These are phyloP conservation scores for Hirtodrosophila confusa DNA, from an alignment of 2,888 invertebrate species.

Conservation along the genomic window DNA sequence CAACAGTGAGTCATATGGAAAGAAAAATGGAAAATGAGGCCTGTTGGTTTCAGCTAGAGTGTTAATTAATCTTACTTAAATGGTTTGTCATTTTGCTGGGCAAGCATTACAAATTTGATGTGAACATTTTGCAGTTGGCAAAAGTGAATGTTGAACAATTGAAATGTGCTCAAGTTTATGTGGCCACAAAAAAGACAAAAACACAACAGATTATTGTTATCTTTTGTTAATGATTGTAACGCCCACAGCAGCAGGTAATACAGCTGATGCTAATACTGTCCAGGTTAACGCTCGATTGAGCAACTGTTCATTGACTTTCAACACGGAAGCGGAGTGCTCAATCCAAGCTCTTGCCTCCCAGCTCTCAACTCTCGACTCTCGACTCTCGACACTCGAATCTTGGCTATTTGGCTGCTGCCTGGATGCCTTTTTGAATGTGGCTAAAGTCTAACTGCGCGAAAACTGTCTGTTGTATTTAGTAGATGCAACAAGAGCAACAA, in stretches of 20 bases:
- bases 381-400: slow-evolving; percentile 9
- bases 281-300: slow-evolving; percentile 76
- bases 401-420: slow-evolving; percentile 22
- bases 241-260: slow-evolving; percentile 47
- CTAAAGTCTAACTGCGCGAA: slow-evolving; percentile 7
- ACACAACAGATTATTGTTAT: slow-evolving; percentile 60
- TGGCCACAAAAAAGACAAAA: slow-evolving; percentile 13
- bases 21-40: slow-evolving; percentile 45
- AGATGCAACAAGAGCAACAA: slow-evolving; percentile 54
- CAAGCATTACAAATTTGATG: slow-evolving; percentile 63
- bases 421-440: slow-evolving; percentile 25
- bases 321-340: slow-evolving; percentile 63
- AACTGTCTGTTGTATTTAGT: slow-evolving; percentile 35
- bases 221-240: slow-evolving; percentile 73
- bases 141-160: slow-evolving; percentile 75
- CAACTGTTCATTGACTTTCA: slow-evolving; percentile 72
- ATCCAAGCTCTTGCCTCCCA: slow-evolving; percentile 25
- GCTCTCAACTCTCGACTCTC: not conserved
- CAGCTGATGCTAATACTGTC: slow-evolving; percentile 40
- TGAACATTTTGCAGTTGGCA: slow-evolving; percentile 41
- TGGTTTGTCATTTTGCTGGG: slow-evolving; percentile 70
- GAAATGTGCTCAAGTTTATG: slow-evolving; percentile 55
- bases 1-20: slow-evolving; percentile 39
- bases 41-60: slow-evolving; percentile 50
- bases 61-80: slow-evolving; percentile 77